Base-by-base conservation (phyloP, 2,797 vertebrate species). In the Semotilus atromaculatus region DNA sequence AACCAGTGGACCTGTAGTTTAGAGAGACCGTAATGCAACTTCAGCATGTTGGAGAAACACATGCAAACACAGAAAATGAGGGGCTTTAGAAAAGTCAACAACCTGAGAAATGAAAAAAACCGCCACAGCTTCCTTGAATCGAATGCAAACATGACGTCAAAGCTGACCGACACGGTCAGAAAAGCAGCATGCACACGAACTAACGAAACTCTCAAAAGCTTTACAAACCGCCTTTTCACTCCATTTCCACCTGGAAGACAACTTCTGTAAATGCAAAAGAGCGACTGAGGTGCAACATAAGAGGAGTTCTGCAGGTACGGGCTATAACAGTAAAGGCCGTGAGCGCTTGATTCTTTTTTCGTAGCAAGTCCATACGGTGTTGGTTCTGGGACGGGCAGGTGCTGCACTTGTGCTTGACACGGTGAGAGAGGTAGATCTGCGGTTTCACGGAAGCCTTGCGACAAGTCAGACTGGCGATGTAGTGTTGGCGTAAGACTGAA, bases 341-440 rank as follows among this genome's bases (percentile, higher is more conserved):
- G 29, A 64, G 60, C 36, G 4, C 7, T 55, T 43, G n/a, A 55
- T 43, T 78, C 36, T 40, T 8, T 38, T 79, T 60, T 66, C 58
- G 11, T 13, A 40, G 36, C 21, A 18, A 77, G 7, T 34, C 60
- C 81, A 29, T 40, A 31, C 10, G 29, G 23, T 55, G 82, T 70
- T 72, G 62, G 11, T 72, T 40, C 38, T 36, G 31, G 38, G 74
- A 83, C 29, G 64, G 58, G 86, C 43, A 71, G 84, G 58, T n/a
- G 79, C 82, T 75, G 23, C 51, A 68, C 45, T 77, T 67, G 83
- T 60, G 36, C 71, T 82, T 36, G 31, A 55, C 21, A 64, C 60
- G 38, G 45, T 23, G 19, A 62, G 71, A 82, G 94, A 93, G 93
- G 94, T 94, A 94, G 93, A 94, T 92, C 88, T 60, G 89, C 90